These are phyloP conservation scores for Rhegmatorhina hoffmannsi DNA, from an alignment of 2,113 vertebrate genomes.

Conservation along the genomic window DNA sequence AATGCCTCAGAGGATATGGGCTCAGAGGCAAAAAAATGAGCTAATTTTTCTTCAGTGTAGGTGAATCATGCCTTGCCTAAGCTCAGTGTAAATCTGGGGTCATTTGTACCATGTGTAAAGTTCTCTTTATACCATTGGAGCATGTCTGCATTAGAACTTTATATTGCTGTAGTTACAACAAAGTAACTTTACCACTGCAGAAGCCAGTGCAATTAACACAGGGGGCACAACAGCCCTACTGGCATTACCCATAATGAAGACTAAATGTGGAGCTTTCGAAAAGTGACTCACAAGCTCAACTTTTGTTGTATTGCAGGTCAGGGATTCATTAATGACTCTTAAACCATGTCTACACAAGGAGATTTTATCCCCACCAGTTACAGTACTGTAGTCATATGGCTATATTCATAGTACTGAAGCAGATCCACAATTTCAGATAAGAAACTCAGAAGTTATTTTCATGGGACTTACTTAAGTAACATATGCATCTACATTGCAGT, in stretches of 20 bases:
- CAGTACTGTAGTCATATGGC: background rate
- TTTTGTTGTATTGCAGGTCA: background rate
- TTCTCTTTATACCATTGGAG: background rate
- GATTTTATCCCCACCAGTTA: background rate
- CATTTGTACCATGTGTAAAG: background rate
- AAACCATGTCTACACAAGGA: background rate
- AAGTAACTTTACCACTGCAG: background rate
- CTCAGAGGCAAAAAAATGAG: background rate
- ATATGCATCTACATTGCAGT: background rate
- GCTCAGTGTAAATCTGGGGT: background rate
- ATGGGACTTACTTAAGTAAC: background rate
- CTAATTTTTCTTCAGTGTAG: background rate
- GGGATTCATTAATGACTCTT: constrained; percentile 25
- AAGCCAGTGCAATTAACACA: background rate
- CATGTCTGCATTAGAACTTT: constrained; percentile 6
- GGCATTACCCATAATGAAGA: constrained; percentile 34
- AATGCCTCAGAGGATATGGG: fast-evolving
- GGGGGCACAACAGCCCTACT: background rate
- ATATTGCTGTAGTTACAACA: constrained; percentile 10
- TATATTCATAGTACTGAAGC: background rate
- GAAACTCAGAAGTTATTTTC: background rate
- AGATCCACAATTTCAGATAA: background rate
- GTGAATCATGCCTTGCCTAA: background rate
- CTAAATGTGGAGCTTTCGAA: constrained; percentile 43
- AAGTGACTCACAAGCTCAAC: background rate